Evolutionary conservation across 2,888 invertebrate genomes (phyloP), one percentile per base, ranked within the genome.

Genomic region (Drosophila siamana): DNA sequence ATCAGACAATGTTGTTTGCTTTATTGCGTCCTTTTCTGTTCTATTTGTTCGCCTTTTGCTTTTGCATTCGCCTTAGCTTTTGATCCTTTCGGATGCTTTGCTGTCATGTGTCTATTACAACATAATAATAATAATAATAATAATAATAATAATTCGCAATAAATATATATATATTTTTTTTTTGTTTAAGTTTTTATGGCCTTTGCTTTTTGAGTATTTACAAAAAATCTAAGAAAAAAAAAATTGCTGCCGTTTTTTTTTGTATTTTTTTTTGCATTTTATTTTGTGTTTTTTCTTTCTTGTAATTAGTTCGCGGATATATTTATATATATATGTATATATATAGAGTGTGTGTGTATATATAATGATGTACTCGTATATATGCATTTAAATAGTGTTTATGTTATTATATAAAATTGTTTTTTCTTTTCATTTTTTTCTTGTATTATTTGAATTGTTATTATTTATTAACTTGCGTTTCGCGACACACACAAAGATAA

Each of bases 191-290:
- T 30, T 44, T 62, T 52, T 19, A 36, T 71, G 60, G 55, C 72
- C 44, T 66, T 60, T 44, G 55, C 50, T 68, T 85, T 83, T 88
- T 77, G 88, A 83, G 84, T 88, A 88, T 83, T 83, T 83, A 86
- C 88, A 88, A 83, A 88, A 78, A 83, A 69, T 79, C 63, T 68
- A 88, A 77, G 86, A 84, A 86, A 87, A 19, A 19, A 86, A 86
- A 86, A 81, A 48, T 69, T 71, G 65, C 28, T 61, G 65, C 55
- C 59, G 28, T 67, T 52, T 57, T 41, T 26, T 67, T 52, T 62
- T 41, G 15, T 36, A 9, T 44, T 52, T 52, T 46, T 26, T 33
- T 59, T 52, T 38, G 19, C 24, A 47, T 55, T 65, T 26, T 15
- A 15, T 43, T 51, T 26, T 44, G 4, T 38, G 55, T 55, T 30